These are phyloP conservation scores for Cryptoprocta ferox DNA, from an alignment of 2,797 vertebrate species.

Conservation along the genomic window DNA sequence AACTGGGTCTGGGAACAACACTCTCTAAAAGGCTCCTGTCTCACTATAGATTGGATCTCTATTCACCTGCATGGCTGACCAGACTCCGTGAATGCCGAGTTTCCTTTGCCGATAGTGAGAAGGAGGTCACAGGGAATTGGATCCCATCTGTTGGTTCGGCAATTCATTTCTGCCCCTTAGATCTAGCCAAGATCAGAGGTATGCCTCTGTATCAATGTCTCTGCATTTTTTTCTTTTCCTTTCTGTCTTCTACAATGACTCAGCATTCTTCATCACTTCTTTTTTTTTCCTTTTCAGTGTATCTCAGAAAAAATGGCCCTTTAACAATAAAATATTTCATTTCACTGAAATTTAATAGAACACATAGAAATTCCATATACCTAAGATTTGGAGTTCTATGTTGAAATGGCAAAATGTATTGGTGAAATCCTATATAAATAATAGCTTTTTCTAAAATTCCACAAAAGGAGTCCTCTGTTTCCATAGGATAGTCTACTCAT, in stretches of 20 bases:
- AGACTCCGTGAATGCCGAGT: not conserved
- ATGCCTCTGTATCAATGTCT: not conserved
- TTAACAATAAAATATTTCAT: conserved; percentile 35
- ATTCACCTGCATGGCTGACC: not conserved
- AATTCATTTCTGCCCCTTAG: not conserved
- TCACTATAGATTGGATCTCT: not conserved
- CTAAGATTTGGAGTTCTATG: not conserved
- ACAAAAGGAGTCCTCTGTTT: conserved; percentile 31
- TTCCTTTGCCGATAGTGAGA: not conserved
- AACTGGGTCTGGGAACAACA: not conserved
- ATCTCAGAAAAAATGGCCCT: conserved; percentile 34
- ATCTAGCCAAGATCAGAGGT: not conserved
- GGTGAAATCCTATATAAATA: not conserved
- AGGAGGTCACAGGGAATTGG: not conserved
- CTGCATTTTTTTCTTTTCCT: not conserved
- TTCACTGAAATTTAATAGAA: not conserved
- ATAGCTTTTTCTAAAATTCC: not conserved
- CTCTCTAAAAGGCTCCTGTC: not conserved
- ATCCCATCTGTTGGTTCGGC: not conserved
- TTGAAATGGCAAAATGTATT: conserved; percentile 48
- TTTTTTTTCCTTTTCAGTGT: not conserved
- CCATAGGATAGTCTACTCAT: not conserved
- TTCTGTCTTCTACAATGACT: conserved; percentile 2
- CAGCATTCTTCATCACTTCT: not conserved
- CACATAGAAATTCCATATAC: conserved; percentile 21